Conservation (phyloP, 2,113 vertebrate genomes). For the Tragelaphus strepsiceros region DNA sequence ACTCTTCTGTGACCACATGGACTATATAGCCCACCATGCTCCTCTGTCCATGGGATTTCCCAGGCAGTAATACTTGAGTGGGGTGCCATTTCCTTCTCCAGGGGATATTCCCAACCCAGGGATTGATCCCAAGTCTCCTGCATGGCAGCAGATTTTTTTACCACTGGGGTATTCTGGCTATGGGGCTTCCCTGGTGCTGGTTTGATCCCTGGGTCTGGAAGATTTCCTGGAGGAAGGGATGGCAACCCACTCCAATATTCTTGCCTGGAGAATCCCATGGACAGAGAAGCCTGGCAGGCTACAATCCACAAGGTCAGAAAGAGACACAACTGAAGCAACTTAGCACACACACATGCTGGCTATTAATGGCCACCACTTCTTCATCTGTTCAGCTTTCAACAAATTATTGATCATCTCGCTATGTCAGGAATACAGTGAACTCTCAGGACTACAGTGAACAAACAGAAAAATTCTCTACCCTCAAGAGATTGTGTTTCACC, state of each 20-base stretch:
- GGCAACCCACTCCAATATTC: background rate
- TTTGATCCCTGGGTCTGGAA: background rate
- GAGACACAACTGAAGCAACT: background rate
- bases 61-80: background rate
- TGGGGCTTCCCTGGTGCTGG: background rate
- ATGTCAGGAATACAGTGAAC: background rate
- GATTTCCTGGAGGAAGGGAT: background rate
- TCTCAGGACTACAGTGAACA: background rate
- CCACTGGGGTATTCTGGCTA: background rate
- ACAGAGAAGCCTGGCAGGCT: background rate
- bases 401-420: background rate
- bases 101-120: background rate
- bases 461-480: background rate
- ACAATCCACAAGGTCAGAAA: background rate
- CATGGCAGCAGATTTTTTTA: background rate
- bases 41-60: background rate
- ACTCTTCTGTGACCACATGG: background rate
- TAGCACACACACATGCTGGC: background rate
- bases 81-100: background rate
- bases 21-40: background rate
- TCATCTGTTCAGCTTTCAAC: background rate
- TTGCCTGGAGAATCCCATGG: background rate
- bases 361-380: background rate
- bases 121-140: background rate
- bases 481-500: background rate